Base-by-base conservation (phyloP, 2,797 vertebrate species). In the Pelochelys cantorii region DNA sequence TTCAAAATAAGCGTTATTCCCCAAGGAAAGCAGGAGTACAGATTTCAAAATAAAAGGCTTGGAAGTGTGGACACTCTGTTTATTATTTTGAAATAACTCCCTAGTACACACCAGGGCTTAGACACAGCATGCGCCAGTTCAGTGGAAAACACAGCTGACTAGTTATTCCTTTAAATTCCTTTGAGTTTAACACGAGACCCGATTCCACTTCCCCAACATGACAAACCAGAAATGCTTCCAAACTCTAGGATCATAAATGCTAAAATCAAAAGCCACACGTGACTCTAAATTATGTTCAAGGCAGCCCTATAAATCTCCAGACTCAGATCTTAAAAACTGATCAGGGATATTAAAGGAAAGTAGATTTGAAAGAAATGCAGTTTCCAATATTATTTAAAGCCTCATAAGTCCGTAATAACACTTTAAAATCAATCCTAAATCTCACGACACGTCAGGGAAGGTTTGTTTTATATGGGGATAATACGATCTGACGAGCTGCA, bases 301-400 rank as follows among this genome's bases (percentile, higher is more conserved):
- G 95, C 83, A 87, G 85, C 75, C 87, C 83, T 84, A 25, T 96
- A 91, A 92, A 96, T 96, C 94, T 88, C 80, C 78, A 37, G 83
- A 29, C 92, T 95, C 42, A 93, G 78, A 83, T 90, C 92, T 89
- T 95, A 96, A 96, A 97, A 96, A 77, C 85, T 23, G 23, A 86
- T 88, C 1, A 1, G 59, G 81, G 75, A 37, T 94, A 90, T 97
- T 95, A 95, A 94, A 79, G 86, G 84, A 79, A 88, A 88, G 84
- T 82, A 91, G 91, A 94, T 85, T 83, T 95, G 90, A 94, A 94
- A 92, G 94, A 86, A 91, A 94, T 79, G 95, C 92, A 90, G 88
- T 87, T 93, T 42, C 92, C 52, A 84, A 75, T 86, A 92, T 95
- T 96, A 93, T 96, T 96, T 96, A 94, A 97, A 95, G 94, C 86